Conservation (phyloP, 2,888 invertebrate genomes). For the Heliconius charithonia region DNA sequence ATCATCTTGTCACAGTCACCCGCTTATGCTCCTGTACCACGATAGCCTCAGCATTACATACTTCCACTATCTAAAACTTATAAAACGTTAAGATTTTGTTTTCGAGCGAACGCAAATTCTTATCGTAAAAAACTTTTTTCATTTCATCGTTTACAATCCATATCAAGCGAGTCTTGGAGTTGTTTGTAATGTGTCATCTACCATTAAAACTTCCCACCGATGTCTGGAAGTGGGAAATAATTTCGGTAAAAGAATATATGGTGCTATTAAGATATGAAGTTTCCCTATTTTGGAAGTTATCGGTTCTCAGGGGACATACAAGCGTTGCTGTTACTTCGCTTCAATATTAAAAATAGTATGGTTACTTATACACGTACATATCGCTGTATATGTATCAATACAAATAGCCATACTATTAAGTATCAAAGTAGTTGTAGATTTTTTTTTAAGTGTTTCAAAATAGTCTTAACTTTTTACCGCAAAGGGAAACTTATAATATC, state of each 20-base stretch:
- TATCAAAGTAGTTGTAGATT: too few relatives aligned
- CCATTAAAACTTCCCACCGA: conserved; percentile 32
- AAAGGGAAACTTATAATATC: not conserved
- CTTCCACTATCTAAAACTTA: too few relatives aligned
- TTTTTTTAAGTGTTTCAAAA: not conserved
- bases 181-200: conserved; percentile 34
- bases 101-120: conserved; percentile 7
- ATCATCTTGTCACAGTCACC: too few relatives aligned
- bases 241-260: conserved; percentile 32
- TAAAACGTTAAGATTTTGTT: not conserved
- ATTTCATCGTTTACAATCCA: conserved; percentile 8
- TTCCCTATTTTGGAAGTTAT: conserved; percentile 22
- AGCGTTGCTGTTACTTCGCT: not conserved
- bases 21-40: too few relatives aligned
- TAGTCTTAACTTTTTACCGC: not conserved
- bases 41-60: too few relatives aligned
- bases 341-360: not conserved
- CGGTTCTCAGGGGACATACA: not conserved
- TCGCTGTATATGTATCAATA: too few relatives aligned
- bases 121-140: conserved; percentile 32
- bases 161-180: conserved; percentile 20
- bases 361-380: too few relatives aligned
- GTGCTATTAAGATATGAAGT: conserved; percentile 28
- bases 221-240: conserved; percentile 26
- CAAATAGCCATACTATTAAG: too few relatives aligned